Base-by-base conservation (phyloP, 2,888 invertebrate genomes). In the Latrodectus elegans region DNA sequence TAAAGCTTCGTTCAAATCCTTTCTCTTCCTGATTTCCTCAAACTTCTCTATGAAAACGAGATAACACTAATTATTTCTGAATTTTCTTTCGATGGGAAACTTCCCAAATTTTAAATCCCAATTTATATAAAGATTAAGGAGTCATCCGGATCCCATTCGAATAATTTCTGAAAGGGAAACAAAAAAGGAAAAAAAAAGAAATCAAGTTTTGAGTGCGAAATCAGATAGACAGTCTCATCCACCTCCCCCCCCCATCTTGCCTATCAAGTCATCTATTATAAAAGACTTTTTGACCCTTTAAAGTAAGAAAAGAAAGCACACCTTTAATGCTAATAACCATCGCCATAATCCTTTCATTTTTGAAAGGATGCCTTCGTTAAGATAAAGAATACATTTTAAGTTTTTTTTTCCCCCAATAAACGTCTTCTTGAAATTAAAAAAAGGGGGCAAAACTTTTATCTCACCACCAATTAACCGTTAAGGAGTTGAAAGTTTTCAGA, bases 391-490 rank as follows among this genome's bases (percentile, higher is more conserved):
- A 60, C 12, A 60, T 74, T 74, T 17, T n/a, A 51, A n/a, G 14
- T 14, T 73, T 52, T 74, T 22, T 53, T 74, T 73, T 22, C n/a
- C 52, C 52, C 0, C 1, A 6, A 38, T 26, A 1, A 52, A 12
- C 15, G 1, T 26, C 17, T n/a, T 60, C 55, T 74, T 55, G 17
- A 55, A 15, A 26, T 55, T 15, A 51, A 72, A 17, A 17, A 22
- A 38, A 12, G 4, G 8, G 55, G 8, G 55, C 4, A n/a, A 65
- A 65, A n/a, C 8, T 22, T 17, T 82, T 82, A 82, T 60, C 82
- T 65, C 60, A 17, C 55, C 75, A 14, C 82, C 82, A 82, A 82
- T 82, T 82, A 82, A 82, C 75, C 60, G 75, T 68, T 75, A 70
- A 75, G 68, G 68, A 53, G 70, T 22, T 68, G 67, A 68, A 60